Conservation (phyloP, 2,797 vertebrate species). For the Emys orbicularis region DNA sequence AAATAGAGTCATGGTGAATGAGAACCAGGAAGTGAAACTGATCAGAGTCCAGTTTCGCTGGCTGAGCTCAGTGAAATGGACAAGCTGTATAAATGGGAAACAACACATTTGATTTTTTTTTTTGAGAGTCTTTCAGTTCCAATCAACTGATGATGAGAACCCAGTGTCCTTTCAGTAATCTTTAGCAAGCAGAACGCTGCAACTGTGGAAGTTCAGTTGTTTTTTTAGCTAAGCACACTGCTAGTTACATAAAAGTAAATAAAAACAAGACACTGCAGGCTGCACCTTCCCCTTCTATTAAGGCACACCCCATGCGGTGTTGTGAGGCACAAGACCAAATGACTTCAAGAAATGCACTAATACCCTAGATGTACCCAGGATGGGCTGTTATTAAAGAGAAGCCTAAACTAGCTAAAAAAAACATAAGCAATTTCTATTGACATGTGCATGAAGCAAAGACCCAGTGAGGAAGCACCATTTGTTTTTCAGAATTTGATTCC, state of each 20-base stretch:
- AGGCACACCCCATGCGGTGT: conserved; percentile 13
- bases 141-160: background rate
- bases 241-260: conserved; percentile 58
- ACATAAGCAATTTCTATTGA: background rate
- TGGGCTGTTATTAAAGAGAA: conserved; percentile 4
- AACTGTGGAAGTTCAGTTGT: conserved; percentile 12
- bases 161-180: background rate
- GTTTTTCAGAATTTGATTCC: conserved; percentile 10
- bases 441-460: background rate
- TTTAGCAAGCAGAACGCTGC: conserved; percentile 6
- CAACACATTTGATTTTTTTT: background rate
- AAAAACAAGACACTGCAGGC: conserved; percentile 48
- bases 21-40: background rate
- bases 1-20: background rate
- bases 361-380: background rate
- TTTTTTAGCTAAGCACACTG: conserved; percentile 24
- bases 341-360: conserved; percentile 41
- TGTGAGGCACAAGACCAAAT: conserved; percentile 46
- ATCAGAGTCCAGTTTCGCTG: background rate
- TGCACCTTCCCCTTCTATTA: conserved; percentile 45
- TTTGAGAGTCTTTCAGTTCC: background rate
- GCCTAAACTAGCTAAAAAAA: conserved; percentile 13
- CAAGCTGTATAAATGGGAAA: background rate
- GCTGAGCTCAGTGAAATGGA: background rate
- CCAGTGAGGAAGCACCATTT: background rate